Percentiles rank a stretch among this genome's conserved stretches.
Evolutionary conservation across 2,113 vertebrate species (phyloP).

Genomic region (Oostethus manadensis): DNA sequence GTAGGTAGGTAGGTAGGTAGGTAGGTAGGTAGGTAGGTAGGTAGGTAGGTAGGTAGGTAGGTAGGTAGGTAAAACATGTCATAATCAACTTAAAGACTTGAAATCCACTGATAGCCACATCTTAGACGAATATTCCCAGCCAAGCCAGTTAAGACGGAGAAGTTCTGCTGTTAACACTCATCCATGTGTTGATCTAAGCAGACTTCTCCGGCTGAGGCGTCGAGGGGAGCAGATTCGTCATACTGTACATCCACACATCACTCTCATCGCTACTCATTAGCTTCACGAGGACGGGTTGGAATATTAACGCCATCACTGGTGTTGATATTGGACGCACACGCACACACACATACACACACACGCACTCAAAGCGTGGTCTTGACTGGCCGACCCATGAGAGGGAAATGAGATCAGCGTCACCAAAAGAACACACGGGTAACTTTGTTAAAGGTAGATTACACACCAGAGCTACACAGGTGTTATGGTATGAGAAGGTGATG

Average conservation of each 20-base stretch:
- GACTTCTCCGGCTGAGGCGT: not conserved
- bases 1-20: no score
- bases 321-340: conserved; percentile 15
- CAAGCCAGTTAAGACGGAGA: not conserved
- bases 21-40: no score
- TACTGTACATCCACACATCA: conserved; percentile 32
- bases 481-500: not conserved
- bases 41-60: no score
- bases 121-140: not conserved
- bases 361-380: not conserved
- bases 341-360: no score
- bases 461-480: not conserved
- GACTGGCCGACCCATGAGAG: conserved; percentile 10
- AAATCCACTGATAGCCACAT: conserved; percentile 38
- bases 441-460: not conserved
- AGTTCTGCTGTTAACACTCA: not conserved
- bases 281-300: conserved; percentile 38
- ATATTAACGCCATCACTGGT: conserved; percentile 42
- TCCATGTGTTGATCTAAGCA: no score
- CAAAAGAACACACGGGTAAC: conserved; percentile 3
- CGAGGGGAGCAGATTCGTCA: conserved; percentile 23
- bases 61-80: no score
- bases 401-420: conserved; percentile 15
- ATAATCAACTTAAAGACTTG: no score
- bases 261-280: no score